Evolutionary conservation across 2,113 vertebrate genomes (phyloP), one percentile per base, ranked within the genome.

Genomic region (Phaethornis superciliosus): DNA sequence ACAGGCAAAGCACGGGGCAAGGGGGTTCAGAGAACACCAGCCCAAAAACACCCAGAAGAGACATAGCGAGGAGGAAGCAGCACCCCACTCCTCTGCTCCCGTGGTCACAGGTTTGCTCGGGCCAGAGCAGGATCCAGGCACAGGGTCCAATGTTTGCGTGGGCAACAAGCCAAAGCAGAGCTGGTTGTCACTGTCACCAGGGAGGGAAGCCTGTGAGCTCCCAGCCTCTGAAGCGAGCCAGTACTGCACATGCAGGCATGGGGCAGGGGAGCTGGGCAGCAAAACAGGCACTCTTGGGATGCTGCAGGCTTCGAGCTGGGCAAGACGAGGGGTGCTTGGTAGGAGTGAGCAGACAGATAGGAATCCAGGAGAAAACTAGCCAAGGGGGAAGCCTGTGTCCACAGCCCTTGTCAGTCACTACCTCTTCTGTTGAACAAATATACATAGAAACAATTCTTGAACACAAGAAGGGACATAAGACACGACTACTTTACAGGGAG

Each of bases 361-460:
- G 92, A 92, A 87, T 92, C 88, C 71, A 72, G 86, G 93, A 96
- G 87, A 85, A 96, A 96, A 94, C 56, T 58, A 94, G 95, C 77
- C 78, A 87, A 89, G 88, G 78, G 90, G 76, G 88, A 86, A 93
- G 94, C 94, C 96, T 68, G 74, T 80, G 87, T 95, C 95, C 96
- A 88, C 93, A 89, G 81, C 94, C 95, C 55, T 63, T 90, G 90
- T 97, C 79, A 54, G 88, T 95, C 95, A 83, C 96, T 96, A 94
- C 92, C 97, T 96, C 88, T 96, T 96, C 96, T 22, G 58, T 86
- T 85, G 95, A 96, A 97, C 96, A 95, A 83, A 97, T 78, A 96
- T 91, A 98, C 97, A 96, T 93, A 94, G 95, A 89, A 97, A 85
- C 94, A 94, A 95, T 91, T 97, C 96, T 94, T 86, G 59, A 96